A percentile compares a stretch with the other conserved stretches of the same genome.
phyloP scores from a whole-genome alignment of 1,140 invertebrate species.

The Sitodiplosis mosellana region DNA sequence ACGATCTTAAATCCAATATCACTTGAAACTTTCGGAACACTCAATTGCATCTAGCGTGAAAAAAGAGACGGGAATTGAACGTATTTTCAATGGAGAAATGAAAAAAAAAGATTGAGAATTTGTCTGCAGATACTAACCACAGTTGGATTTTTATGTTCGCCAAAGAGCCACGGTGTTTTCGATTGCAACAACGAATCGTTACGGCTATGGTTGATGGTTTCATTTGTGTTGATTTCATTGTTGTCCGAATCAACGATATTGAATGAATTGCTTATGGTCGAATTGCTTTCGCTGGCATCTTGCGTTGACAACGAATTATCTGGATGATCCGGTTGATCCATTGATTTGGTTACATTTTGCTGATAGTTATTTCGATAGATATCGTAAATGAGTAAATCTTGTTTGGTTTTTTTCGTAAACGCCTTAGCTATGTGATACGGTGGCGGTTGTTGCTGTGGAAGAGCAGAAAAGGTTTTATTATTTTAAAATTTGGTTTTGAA shows the following conservation, averaged over 20 bases:
- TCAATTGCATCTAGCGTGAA: conserved; percentile 12
- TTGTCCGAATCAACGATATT: background rate
- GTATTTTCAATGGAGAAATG: background rate
- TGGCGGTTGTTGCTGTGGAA: conserved; percentile 27
- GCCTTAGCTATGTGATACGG: conserved; percentile 50
- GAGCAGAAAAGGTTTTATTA: too few species aligned
- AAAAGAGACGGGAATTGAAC: background rate
- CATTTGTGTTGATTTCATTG: background rate
- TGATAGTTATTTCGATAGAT: conserved; percentile 12
- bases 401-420: conserved; percentile 42
- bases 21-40: conserved; percentile 10
- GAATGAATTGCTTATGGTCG: background rate
- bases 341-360: background rate
- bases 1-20: conserved; percentile 8
- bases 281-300: background rate
- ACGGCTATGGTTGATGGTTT: conserved; percentile 10
- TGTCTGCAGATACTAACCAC: conserved; percentile 22
- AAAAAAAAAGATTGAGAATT: background rate
- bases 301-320: background rate
- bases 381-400: conserved; percentile 20
- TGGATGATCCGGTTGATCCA: background rate
- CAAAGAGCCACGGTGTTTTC: conserved; percentile 34
- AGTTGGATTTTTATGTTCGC: conserved; percentile 37
- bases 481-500: too few species aligned
- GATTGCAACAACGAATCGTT: conserved; percentile 10